These are phyloP conservation scores for Chloromyia formosa DNA, from an alignment of 2,888 invertebrate genomes.

Conservation along the genomic window DNA sequence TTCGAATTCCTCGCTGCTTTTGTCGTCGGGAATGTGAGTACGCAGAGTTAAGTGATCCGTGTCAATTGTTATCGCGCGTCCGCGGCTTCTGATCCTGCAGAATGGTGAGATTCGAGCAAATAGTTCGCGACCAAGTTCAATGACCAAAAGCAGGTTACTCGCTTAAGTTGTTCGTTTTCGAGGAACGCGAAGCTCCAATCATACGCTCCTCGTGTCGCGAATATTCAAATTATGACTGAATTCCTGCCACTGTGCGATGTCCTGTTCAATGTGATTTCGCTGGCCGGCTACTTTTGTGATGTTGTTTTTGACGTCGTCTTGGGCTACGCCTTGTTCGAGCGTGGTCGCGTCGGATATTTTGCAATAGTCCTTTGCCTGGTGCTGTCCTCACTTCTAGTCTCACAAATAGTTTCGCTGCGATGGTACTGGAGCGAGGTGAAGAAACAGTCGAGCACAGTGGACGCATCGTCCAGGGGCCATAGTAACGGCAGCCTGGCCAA, in stretches of 20 bases:
- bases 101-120: background rate
- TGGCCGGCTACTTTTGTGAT: conserved; percentile 91
- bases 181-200: background rate
- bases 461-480: conserved; percentile 4
- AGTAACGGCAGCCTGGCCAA: conserved; percentile 30
- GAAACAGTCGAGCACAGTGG: background rate
- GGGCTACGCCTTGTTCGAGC: conserved; percentile 82
- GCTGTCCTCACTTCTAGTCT: conserved; percentile 76
- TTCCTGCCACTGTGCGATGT: conserved; percentile 92
- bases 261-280: conserved; percentile 88
- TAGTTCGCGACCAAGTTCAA: conserved; percentile 47
- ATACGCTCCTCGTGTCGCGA: background rate
- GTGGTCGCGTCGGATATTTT: conserved; percentile 72
- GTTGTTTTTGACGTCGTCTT: conserved; percentile 88
- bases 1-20: background rate
- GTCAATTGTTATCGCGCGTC: too few relatives aligned
- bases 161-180: conserved; percentile 10
- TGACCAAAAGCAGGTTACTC: conserved; percentile 48
- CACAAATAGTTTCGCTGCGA: conserved; percentile 78
- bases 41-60: background rate
- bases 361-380: conserved; percentile 76
- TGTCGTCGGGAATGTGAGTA: background rate
- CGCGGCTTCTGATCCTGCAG: background rate
- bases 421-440: conserved; percentile 71
- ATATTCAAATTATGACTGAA: conserved; percentile 70